Evolutionary conservation across 2,113 vertebrate genomes (phyloP), one percentile per base, ranked within the genome.

Genomic region (Solenodon paradoxus): DNA sequence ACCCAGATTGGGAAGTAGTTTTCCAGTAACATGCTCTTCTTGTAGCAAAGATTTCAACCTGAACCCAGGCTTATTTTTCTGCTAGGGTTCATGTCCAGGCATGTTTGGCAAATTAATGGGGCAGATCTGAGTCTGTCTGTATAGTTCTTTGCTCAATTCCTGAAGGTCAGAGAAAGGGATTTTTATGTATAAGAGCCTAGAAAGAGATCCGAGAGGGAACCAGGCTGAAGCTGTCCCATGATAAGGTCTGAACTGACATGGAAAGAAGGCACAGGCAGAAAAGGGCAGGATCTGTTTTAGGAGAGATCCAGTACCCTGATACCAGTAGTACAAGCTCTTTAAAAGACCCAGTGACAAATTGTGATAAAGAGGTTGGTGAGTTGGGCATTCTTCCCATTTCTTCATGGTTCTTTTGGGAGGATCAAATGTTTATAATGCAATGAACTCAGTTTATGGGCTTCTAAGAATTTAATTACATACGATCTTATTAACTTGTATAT

Each of bases 341-440:
- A 51, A 87, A 92, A 66, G 26, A 35, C 32, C 66, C 69, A n/a
- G 55, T 92, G 83, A 75, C 63, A 95, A 88, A 69, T 13, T 82
- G 42, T 69, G 78, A 55, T 38, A 51, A 92, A 59, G 3, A 71
- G 83, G 19, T 19, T 30, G 49, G 63, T 49, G 11, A 75, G 22
- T 5, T 85, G 59, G 75, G 35, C 35, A 0, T 87, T 38, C 59
- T 90, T 94, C 53, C 88, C 51, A 77, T 12, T 81, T 75, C 47
- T 74, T 45, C 64, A 9, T 78, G 47, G 35, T 66, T 92, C 53
- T 4, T 15, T 59, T 66, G 64, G 84, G 94, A 91, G 88, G 84
- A 90, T 88, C 63, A 88, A 88, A 61, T 92, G 57, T 96, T 95
- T 82, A 92, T 42, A 94, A 75, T 68, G 47, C 81, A 55, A 42